These are phyloP conservation scores for Xanthorhoe spadicearia DNA, from an alignment of 2,888 invertebrate genomes.

Conservation along the genomic window DNA sequence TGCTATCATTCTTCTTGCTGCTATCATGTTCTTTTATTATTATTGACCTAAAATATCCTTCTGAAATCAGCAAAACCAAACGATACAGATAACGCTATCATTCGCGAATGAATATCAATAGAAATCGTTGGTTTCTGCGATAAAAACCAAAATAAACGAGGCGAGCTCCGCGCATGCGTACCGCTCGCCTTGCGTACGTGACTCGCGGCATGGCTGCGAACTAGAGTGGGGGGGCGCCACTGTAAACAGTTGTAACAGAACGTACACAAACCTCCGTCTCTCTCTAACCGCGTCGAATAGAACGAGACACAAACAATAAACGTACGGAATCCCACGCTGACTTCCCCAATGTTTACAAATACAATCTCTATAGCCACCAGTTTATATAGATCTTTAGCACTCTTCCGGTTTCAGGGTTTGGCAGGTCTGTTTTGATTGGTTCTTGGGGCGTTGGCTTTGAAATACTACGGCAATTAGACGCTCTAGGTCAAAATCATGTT, in stretches of 20 bases:
- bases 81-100: slow-evolving; percentile 50
- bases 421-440: slow-evolving; percentile 32
- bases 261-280: slow-evolving; percentile 33
- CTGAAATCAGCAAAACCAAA: slow-evolving; percentile 19
- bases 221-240: slow-evolving; percentile 45
- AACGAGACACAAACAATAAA: slow-evolving; percentile 28
- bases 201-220: slow-evolving; percentile 71
- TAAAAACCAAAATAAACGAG: slow-evolving; percentile 70
- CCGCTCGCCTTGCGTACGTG: slow-evolving; percentile 73
- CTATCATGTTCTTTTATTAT: slow-evolving; percentile 3
- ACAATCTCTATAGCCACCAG: slow-evolving; percentile 45
- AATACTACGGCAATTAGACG: slow-evolving; percentile 32
- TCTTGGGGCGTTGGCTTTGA: slow-evolving; percentile 14
- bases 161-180: slow-evolving; percentile 68
- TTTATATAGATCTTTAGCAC: slow-evolving; percentile 39
- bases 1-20: slow-evolving; percentile 7
- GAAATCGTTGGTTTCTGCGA: slow-evolving; percentile 60
- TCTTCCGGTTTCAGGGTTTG: slow-evolving; percentile 19
- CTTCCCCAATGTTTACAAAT: slow-evolving; percentile 66
- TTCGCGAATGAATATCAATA: slow-evolving; percentile 87
- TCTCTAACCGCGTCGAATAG: slow-evolving; percentile 22
- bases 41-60: slow-evolving; percentile 27
- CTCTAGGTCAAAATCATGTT: slow-evolving; percentile 6
- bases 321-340: slow-evolving; percentile 61
- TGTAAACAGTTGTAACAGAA: slow-evolving; percentile 65